Base-by-base conservation (phyloP, 2,797 vertebrate genomes). In the Bradypodion pumilum region DNA sequence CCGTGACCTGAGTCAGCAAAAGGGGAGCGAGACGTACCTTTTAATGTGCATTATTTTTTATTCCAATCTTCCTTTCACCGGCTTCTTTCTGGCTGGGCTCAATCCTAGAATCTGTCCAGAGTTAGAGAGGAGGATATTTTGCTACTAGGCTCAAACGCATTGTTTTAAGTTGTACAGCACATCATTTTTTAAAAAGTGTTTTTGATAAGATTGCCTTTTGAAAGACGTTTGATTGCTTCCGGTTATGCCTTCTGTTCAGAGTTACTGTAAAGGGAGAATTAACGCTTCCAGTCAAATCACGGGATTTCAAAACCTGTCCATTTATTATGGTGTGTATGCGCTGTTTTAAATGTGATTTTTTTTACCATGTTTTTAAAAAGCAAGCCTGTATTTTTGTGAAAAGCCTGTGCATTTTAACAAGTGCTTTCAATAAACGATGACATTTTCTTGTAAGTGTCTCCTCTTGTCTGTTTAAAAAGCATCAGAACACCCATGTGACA, bases 361-460 rank as follows among this genome's bases (percentile, higher is more conserved):
- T 93, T 94, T 88, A 86, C 87, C 92, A 90, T 93, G 80, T 37
- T 65, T 25, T 66, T 86, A 2, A 65, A 44, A 21, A 93, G 90
- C 94, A 92, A 92, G 89, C 91, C 89, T 95, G 91, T 92, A 83
- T 95, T 93, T 93, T 95, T 93, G 82, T 91, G 93, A 92, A 87
- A 94, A 93, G 93, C 91, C 94, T 37, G 92, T 95, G 92, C 95
- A 93, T 95, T 94, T 92, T 95, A 95, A 93, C 90, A 94, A 95
- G 91, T 94, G 91, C 90, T 86, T 94, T 94, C 91, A 96, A 95
- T 95, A 96, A 96, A 95, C 90, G 74, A 83, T 88, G 87, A 93
- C 95, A 90, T 93, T 89, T 79, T 94, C 90, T 92, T 93, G 87
- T 92, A 91, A 94, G 91, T 93, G 89, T 94, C 81, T 95, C 88